Conservation (phyloP, 2,797 vertebrate species). For the Allobates femoralis region DNA sequence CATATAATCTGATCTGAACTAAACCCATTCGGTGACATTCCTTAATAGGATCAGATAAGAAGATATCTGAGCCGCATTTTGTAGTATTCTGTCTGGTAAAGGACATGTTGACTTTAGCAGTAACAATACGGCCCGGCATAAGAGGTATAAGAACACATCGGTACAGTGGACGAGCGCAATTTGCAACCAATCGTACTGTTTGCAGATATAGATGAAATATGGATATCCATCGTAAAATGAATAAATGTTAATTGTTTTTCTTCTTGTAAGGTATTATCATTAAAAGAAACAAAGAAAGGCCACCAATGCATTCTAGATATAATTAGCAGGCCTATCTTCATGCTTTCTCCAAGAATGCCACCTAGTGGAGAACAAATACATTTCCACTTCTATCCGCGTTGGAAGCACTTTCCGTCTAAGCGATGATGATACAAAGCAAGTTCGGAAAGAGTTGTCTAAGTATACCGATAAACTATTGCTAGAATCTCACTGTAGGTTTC, state of each 20-base stretch:
- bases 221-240: constrained; percentile 16
- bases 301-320: background rate
- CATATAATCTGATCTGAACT: background rate
- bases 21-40: background rate
- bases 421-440: background rate
- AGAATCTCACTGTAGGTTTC: background rate
- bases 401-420: background rate
- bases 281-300: constrained; percentile 46
- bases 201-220: background rate
- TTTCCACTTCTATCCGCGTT: background rate
- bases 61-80: background rate
- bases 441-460: no score
- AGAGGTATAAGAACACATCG: background rate
- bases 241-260: constrained; percentile 67
- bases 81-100: background rate
- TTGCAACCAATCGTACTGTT: background rate
- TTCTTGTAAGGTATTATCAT: constrained; percentile 60
- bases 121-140: background rate
- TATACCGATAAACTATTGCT: background rate
- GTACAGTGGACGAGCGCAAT: background rate
- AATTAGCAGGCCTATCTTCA: constrained; percentile 31
- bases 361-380: constrained; percentile 71
- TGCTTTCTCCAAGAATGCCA: constrained; percentile 76
- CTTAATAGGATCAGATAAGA: background rate
- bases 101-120: background rate